Evolutionary conservation across 2,113 vertebrate genomes (phyloP).

Genomic region (Cyprinodon tularosa): DNA sequence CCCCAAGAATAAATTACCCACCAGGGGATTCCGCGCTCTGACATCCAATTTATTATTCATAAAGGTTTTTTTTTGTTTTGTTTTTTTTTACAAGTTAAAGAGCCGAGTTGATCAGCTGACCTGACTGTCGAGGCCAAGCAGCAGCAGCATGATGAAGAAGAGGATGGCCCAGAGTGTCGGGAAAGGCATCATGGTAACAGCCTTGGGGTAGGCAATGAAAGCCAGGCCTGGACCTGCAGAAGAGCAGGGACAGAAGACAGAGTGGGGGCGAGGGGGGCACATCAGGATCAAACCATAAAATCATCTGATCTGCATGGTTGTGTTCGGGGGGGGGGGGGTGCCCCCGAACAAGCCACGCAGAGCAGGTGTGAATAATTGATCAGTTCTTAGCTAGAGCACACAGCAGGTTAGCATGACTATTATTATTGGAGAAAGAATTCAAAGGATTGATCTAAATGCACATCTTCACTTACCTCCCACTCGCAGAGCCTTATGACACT

Average conservation of each 20-base stretch:
- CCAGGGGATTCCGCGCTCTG: too few species aligned
- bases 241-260: conserved; percentile 63
- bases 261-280: conserved; percentile 28
- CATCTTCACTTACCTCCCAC: conserved; percentile 44
- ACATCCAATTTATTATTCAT: too few species aligned
- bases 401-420: neutral
- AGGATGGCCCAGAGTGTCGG: conserved; percentile 97
- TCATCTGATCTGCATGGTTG: conserved; percentile 65
- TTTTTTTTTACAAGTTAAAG: too few species aligned
- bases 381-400: conserved; percentile 3
- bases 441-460: neutral
- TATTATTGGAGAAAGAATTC: neutral
- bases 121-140: conserved; percentile 99
- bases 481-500: conserved; percentile 6
- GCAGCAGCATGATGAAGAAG: conserved; percentile 99
- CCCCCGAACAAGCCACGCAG: conserved; percentile 45
- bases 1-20: too few species aligned
- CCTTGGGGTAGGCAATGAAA: conserved; percentile 99
- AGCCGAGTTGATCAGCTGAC: conserved; percentile 76
- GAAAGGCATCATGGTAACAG: conserved; percentile 97
- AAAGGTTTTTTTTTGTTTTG: too few species aligned
- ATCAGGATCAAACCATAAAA: conserved; percentile 51
- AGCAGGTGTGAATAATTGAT: conserved; percentile 36
- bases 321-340: conserved; percentile 18
- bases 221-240: conserved; percentile 94